phyloP scores from a whole-genome alignment of 1,140 invertebrate genomes.

The Onthophagus taurus region DNA sequence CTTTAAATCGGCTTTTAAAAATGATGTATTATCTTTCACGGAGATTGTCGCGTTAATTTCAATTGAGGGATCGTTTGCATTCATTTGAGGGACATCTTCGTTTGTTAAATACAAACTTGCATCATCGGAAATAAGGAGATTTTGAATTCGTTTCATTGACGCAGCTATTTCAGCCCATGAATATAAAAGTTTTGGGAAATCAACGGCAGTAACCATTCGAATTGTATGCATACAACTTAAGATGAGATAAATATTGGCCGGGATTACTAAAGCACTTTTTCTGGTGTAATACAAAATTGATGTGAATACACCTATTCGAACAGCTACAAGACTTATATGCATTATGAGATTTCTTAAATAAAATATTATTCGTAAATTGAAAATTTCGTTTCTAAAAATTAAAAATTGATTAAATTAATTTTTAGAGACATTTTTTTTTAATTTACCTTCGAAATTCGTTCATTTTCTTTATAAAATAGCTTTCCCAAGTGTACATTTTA shows the following conservation, averaged over 20 bases:
- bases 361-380: slow-evolving; percentile 10
- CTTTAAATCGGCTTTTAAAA: slow-evolving; percentile 48
- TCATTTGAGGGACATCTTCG: too few relatives aligned
- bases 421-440: not conserved
- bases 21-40: slow-evolving; percentile 34
- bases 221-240: slow-evolving; percentile 64
- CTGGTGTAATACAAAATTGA: slow-evolving; percentile 62
- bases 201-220: slow-evolving; percentile 60
- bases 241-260: slow-evolving; percentile 65
- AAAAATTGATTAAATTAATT: not conserved
- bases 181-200: slow-evolving; percentile 57
- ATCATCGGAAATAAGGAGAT: slow-evolving; percentile 53
- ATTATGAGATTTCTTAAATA: slow-evolving; percentile 8
- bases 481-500: slow-evolving; percentile 17
- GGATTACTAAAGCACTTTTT: slow-evolving; percentile 52
- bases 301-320: slow-evolving; percentile 14
- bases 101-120: slow-evolving; percentile 25
- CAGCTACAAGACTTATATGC: slow-evolving; percentile 1
- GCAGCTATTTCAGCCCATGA: slow-evolving; percentile 45
- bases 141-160: slow-evolving; percentile 50
- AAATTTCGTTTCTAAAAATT: slow-evolving; percentile 13
- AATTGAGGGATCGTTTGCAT: slow-evolving; percentile 13
- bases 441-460: slow-evolving; percentile 10
- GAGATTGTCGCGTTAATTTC: slow-evolving; percentile 37
- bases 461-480: slow-evolving; percentile 7